phyloP scores from a whole-genome alignment of 2,113 vertebrate genomes.

The Saguinus midas region DNA sequence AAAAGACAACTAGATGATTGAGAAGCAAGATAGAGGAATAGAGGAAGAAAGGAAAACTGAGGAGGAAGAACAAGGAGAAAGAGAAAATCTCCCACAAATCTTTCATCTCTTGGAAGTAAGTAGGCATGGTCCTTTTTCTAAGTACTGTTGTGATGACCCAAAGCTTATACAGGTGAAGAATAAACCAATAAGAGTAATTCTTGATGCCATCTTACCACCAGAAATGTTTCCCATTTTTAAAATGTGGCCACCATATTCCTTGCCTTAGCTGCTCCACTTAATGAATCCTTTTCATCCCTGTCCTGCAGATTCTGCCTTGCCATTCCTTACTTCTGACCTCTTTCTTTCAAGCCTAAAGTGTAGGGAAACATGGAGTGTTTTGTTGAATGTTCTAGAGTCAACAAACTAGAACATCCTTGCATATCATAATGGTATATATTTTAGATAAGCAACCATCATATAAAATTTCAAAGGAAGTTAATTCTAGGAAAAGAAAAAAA shows the following conservation, averaged over 20 bases:
- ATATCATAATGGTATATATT: not conserved
- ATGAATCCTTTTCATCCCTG: not conserved
- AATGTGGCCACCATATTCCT: not conserved
- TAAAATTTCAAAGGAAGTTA: not conserved
- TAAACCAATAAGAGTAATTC: not conserved
- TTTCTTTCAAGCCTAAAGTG: not conserved
- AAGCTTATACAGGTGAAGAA: not conserved
- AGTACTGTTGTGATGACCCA: not conserved
- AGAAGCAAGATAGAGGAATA: not conserved
- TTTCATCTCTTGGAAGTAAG: not conserved
- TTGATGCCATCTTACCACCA: not conserved
- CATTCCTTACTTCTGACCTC: not conserved
- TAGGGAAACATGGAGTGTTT: not conserved
- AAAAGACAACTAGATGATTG: not conserved
- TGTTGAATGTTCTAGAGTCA: not conserved
- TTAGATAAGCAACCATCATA: not conserved
- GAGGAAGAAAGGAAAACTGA: conserved; percentile 15
- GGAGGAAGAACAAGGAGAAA: not conserved
- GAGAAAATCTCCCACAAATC: not conserved
- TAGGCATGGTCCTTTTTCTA: not conserved
- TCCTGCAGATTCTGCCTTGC: not conserved
- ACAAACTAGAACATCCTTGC: not conserved
- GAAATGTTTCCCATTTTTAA: not conserved
- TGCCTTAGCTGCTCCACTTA: not conserved
- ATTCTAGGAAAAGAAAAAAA: not conserved